Evolutionary conservation across 23 tunicate species (phyloP), one percentile per base, ranked within the genome.

Genomic region (Clavelina lepadiformis): DNA sequence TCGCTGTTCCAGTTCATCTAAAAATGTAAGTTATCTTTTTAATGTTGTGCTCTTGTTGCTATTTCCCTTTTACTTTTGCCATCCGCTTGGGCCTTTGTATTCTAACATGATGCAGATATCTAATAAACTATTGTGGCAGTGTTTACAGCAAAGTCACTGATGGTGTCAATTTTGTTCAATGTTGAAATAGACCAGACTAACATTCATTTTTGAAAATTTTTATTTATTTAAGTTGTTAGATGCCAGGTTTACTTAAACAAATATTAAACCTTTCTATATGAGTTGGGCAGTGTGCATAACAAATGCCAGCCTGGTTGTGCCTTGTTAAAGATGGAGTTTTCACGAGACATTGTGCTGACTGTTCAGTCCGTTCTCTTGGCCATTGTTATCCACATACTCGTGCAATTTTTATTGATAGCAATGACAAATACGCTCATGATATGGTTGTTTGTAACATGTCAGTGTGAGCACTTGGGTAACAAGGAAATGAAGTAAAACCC

Each of bases 1-100:
- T 1, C 67, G 41, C 18, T 74, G 54, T 28, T 72, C 91, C 24
- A 83, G 33, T 18, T 75, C 77, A 52, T 69, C 91, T 83, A 35
- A 46, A 83, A 53, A 4, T 29, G 47, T 18, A 53, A 18, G 7
- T 53, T 15, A 8, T 8, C 49, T 41, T 11, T 11, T 41, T 8
- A 11, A 15, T 15, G 11, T 11, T 15, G 15, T 41, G 15, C 11
- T 41, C n/a, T n/a, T n/a, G n/a, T n/a, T n/a, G n/a, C n/a, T n/a
- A n/a, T n/a, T n/a, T n/a, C n/a, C n/a, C n/a, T n/a, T n/a, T n/a
- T n/a, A n/a, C n/a, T n/a, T n/a, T n/a, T n/a, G n/a, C n/a, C n/a
- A n/a, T n/a, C n/a, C n/a, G n/a, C n/a, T n/a, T n/a, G n/a, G n/a
- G n/a, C n/a, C n/a, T n/a, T n/a, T n/a, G n/a, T n/a, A n/a, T n/a